Evolutionary conservation across 53 echinoderm and acorn worm species (phyloP).

Genomic region (Pentamera pediparva): DNA sequence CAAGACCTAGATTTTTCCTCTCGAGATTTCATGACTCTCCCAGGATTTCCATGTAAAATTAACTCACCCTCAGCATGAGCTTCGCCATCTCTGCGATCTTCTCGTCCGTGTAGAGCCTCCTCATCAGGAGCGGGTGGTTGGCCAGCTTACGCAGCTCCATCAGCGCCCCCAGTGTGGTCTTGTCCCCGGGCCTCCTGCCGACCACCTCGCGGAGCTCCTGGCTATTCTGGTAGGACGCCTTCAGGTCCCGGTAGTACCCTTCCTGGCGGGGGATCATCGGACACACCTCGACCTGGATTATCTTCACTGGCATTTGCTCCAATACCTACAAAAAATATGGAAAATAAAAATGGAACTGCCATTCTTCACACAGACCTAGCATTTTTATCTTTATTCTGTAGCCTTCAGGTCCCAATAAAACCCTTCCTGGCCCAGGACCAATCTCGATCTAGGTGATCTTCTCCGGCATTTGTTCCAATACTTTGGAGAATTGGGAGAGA

Average conservation of each 20-base stretch:
- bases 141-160: constrained; percentile 95
- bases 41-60: no score
- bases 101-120: constrained; percentile 62
- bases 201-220: not conserved
- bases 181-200: not conserved
- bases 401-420: no score
- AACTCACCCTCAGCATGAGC: constrained; percentile 89
- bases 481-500: no score
- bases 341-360: not conserved
- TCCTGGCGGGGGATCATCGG: constrained; percentile 59
- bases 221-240: constrained; percentile 33
- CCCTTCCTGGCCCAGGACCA: no score
- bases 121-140: constrained; percentile 75
- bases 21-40: not conserved
- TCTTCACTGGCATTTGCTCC: constrained; percentile 74
- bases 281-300: constrained; percentile 48
- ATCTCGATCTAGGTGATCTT: no score
- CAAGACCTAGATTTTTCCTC: not conserved
- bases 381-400: no score
- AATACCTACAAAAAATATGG: constrained; percentile 53
- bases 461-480: no score
- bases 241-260: constrained; percentile 47
- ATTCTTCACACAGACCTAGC: no score
- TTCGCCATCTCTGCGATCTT: constrained; percentile 84
- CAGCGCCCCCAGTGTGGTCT: constrained; percentile 56